Evolutionary conservation across 2,113 vertebrate species (phyloP).

Genomic region (Eudorcas thomsonii): DNA sequence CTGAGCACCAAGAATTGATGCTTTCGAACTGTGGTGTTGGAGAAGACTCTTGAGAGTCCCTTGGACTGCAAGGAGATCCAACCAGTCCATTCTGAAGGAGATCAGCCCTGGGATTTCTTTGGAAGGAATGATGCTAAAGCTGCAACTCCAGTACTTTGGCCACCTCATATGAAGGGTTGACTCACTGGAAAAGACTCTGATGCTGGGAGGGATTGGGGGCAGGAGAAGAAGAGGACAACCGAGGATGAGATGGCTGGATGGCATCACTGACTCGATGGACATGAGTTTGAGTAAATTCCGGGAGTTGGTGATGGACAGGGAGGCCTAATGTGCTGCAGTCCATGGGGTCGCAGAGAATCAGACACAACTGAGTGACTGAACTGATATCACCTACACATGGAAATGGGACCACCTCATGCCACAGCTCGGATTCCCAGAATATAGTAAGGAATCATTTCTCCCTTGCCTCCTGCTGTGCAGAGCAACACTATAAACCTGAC

Average conservation of each 20-base stretch:
- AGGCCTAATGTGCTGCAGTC: neutral
- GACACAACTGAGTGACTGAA: neutral
- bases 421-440: neutral
- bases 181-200: neutral
- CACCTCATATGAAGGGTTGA: neutral
- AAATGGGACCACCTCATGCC: neutral
- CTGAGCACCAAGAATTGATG: neutral
- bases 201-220: neutral
- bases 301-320: neutral
- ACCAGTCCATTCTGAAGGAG: neutral
- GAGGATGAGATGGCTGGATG: neutral
- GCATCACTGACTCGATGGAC: neutral
- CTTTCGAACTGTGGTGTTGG: neutral
- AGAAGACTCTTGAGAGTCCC: neutral
- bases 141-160: neutral
- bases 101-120: neutral
- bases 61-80: neutral
- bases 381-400: neutral
- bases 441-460: neutral
- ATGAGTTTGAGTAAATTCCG: neutral
- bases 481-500: neutral
- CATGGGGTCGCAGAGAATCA: accelerated
- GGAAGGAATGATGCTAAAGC: neutral
- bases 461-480: neutral
- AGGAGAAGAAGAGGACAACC: accelerated